These are phyloP conservation scores for Pseudomyrmex concolor DNA, from an alignment of 1,140 invertebrate genomes.

Conservation along the genomic window DNA sequence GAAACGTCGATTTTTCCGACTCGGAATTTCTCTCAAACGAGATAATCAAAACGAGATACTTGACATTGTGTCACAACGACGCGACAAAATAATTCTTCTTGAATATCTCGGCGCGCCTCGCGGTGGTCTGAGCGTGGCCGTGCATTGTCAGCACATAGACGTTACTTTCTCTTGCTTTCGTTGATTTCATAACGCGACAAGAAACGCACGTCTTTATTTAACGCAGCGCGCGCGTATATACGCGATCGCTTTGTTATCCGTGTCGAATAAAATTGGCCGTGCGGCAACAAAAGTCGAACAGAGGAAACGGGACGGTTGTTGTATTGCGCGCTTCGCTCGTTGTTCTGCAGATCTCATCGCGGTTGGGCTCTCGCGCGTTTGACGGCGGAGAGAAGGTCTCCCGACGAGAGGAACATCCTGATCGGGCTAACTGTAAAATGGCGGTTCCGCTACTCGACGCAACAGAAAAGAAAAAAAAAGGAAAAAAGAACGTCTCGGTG, in stretches of 20 bases:
- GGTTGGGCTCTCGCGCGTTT: not conserved
- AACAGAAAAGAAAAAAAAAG: too few species aligned
- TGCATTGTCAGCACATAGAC: constrained; percentile 10
- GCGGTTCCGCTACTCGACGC: constrained; percentile 50
- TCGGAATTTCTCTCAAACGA: too few species aligned
- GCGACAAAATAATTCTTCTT: not conserved
- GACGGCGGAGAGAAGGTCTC: not conserved
- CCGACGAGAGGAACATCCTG: constrained; percentile 36
- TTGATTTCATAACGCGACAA: constrained; percentile 53
- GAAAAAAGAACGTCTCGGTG: constrained; percentile 36
- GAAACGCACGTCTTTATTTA: constrained; percentile 45
- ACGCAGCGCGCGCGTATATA: constrained; percentile 15
- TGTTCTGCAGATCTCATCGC: constrained; percentile 12
- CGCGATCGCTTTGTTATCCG: constrained; percentile 18
- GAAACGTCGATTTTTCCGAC: too few species aligned
- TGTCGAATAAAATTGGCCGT: constrained; percentile 7
- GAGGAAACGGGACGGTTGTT: too few species aligned
- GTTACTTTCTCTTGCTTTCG: constrained; percentile 58
- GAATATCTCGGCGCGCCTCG: constrained; percentile 8
- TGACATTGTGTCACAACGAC: not conserved
- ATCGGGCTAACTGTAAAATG: constrained; percentile 56
- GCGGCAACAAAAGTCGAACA: not conserved
- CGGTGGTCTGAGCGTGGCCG: not conserved
- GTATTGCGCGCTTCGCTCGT: not conserved
- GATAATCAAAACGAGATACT: not conserved